These are phyloP conservation scores for Axinella damicornis DNA, from an alignment of 37 sponge, comb jelly and placozoan genomes.

Conservation along the genomic window DNA sequence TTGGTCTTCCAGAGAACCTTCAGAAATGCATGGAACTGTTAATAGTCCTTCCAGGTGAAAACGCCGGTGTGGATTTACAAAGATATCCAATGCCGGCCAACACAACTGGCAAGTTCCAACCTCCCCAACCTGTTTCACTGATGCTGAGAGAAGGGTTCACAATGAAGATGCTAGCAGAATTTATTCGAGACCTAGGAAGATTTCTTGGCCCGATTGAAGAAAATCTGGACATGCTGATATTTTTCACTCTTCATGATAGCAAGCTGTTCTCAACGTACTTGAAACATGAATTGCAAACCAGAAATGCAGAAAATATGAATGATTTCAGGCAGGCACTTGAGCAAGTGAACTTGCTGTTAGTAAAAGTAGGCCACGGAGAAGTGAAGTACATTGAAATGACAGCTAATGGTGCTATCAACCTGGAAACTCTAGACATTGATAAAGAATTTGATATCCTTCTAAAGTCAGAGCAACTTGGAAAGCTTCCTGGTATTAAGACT, in stretches of 20 bases:
- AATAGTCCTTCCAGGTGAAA: conserved; percentile 37
- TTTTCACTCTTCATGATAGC: conserved; percentile 57
- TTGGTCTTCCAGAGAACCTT: conserved; percentile 20
- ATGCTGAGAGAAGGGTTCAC: neutral
- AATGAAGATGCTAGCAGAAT: conserved; percentile 7
- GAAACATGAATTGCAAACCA: too few species aligned
- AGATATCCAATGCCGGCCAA: neutral
- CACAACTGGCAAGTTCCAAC: conserved; percentile 39
- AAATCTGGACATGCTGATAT: conserved; percentile 47
- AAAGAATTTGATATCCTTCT: conserved; percentile 35
- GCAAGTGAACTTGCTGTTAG: too few species aligned
- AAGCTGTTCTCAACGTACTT: conserved; percentile 26
- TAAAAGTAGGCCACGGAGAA: too few species aligned
- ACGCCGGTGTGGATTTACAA: neutral
- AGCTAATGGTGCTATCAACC: too few species aligned
- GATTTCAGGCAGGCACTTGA: too few species aligned
- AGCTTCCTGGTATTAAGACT: too few species aligned
- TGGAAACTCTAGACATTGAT: conserved; percentile 32
- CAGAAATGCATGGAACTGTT: neutral
- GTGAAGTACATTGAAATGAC: too few species aligned
- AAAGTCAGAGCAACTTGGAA: too few species aligned
- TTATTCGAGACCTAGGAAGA: neutral
- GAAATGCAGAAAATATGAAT: too few species aligned
- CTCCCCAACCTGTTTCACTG: conserved; percentile 35
- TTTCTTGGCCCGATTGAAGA: conserved; percentile 38